These are phyloP conservation scores for Acanthosepion esculentum DNA, from an alignment of 2,888 invertebrate genomes.

Conservation along the genomic window DNA sequence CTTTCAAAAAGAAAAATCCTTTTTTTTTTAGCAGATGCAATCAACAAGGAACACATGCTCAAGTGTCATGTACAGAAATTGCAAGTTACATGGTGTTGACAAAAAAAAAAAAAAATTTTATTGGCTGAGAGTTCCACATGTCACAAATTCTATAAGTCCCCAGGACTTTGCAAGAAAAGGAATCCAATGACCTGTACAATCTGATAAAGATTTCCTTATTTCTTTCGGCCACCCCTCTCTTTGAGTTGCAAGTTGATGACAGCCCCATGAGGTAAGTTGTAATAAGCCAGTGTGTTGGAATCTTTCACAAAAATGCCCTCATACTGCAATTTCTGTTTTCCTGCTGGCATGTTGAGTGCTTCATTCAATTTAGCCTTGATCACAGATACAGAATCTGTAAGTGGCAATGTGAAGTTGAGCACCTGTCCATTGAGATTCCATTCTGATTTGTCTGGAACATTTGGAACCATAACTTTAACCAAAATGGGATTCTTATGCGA, in stretches of 20 bases:
- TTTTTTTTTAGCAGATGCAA: background rate
- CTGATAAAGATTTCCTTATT: constrained; percentile 79
- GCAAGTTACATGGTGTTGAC: no score
- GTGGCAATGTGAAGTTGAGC: constrained; percentile 84
- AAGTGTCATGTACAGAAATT: background rate
- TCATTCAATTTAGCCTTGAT: constrained; percentile 91
- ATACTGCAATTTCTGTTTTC: constrained; percentile 94
- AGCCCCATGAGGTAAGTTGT: constrained; percentile 91
- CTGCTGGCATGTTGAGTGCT: constrained; percentile 92
- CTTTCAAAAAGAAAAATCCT: no score
- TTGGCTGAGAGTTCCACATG: no score
- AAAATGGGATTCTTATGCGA: constrained; percentile 81
- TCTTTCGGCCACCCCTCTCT: constrained; percentile 97
- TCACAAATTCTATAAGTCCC: background rate
- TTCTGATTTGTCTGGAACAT: constrained; percentile 90
- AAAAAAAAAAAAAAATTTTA: no score
- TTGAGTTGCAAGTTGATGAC: constrained; percentile 92
- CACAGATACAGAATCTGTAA: constrained; percentile 86
- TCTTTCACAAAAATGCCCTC: constrained; percentile 99
- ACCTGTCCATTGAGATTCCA: constrained; percentile 96
- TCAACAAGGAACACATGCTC: background rate
- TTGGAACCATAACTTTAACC: constrained; percentile 88
- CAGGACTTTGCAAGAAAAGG: background rate
- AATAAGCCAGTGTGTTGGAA: constrained; percentile 93
- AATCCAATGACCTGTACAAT: background rate